Evolutionary conservation across 2,797 vertebrate genomes (phyloP).

Genomic region (Aeoliscus strigatus): DNA sequence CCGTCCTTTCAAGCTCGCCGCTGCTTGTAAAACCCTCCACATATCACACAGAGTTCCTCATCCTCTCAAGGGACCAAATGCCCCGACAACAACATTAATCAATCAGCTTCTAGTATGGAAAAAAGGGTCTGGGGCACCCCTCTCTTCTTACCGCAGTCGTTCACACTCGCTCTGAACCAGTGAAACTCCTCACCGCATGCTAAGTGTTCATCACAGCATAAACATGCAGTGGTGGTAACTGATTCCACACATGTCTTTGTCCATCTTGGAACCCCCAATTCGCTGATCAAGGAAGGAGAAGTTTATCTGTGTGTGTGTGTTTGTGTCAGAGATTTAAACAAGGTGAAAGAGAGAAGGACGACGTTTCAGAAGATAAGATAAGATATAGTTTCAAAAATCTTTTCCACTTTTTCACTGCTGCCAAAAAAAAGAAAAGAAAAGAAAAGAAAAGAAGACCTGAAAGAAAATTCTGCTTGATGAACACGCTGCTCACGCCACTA

Average conservation of each 20-base stretch:
- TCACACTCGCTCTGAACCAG: slow-evolving; percentile 57
- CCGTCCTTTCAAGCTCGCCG: slow-evolving; percentile 83
- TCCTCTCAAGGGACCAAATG: slow-evolving; percentile 75
- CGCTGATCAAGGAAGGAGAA: slow-evolving; percentile 48
- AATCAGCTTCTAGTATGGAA: slow-evolving; percentile 71
- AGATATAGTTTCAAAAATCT: slow-evolving; percentile 13
- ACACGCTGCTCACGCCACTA: slow-evolving; percentile 6
- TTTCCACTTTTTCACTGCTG: too few species aligned
- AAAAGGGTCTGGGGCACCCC: slow-evolving; percentile 57
- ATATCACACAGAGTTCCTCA: slow-evolving; percentile 79
- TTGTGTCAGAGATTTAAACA: too few species aligned
- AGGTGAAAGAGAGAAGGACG: too few species aligned
- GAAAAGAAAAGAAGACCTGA: slow-evolving; percentile 3
- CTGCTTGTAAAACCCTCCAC: slow-evolving; percentile 85
- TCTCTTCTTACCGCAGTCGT: slow-evolving; percentile 65
- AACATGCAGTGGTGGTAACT: slow-evolving; percentile 67
- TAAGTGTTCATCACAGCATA: slow-evolving; percentile 66
- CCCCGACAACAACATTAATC: slow-evolving; percentile 80
- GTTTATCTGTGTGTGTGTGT: slow-evolving; percentile 45
- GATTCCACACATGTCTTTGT: slow-evolving; percentile 80
- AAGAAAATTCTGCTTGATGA: slow-evolving; percentile 4
- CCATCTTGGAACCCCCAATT: slow-evolving; percentile 64
- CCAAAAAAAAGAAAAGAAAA: too few species aligned
- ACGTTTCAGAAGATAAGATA: too few species aligned
- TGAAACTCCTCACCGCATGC: slow-evolving; percentile 58